Percentiles rank a stretch among this genome's conserved stretches.
phyloP scores from a whole-genome alignment of 2,888 invertebrate genomes.

The Microctonus hyperodae region DNA sequence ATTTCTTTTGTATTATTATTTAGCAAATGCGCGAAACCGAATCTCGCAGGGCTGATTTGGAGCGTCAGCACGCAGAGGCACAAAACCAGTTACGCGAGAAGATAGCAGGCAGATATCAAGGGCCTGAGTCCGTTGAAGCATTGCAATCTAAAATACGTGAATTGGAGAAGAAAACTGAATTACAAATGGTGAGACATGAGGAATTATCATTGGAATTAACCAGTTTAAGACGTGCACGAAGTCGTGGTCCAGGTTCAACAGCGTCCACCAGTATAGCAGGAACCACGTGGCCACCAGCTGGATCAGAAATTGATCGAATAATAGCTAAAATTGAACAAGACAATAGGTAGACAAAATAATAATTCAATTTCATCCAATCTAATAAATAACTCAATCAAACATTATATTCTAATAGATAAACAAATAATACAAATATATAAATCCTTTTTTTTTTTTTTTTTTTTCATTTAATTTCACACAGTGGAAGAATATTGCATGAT shows the following conservation, averaged over 20 bases:
- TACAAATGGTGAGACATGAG: conserved; percentile 77
- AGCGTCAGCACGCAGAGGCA: conserved; percentile 80
- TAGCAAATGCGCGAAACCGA: conserved; percentile 82
- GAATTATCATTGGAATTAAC: conserved; percentile 89
- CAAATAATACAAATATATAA: not conserved
- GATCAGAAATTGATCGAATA: conserved; percentile 88
- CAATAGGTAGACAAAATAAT: conserved; percentile 42
- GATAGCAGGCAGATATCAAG: conserved; percentile 66
- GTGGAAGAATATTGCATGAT: conserved; percentile 81
- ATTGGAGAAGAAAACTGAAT: conserved; percentile 87
- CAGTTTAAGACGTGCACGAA: conserved; percentile 70
- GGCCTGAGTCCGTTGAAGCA: conserved; percentile 73
- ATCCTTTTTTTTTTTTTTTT: no score
- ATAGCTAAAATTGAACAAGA: conserved; percentile 94
- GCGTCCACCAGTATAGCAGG: conserved; percentile 63
- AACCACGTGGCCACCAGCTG: conserved; percentile 65
- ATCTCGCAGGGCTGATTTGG: conserved; percentile 77
- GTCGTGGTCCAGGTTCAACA: conserved; percentile 55
- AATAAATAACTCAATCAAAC: no score
- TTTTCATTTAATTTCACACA: not conserved
- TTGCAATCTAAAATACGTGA: conserved; percentile 86
- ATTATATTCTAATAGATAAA: no score
- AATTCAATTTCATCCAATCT: no score
- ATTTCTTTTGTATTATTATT: conserved; percentile 9
- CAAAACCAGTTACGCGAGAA: conserved; percentile 72